Base-by-base conservation (phyloP, 2,888 invertebrate species). In the Latrodectus hesperus region DNA sequence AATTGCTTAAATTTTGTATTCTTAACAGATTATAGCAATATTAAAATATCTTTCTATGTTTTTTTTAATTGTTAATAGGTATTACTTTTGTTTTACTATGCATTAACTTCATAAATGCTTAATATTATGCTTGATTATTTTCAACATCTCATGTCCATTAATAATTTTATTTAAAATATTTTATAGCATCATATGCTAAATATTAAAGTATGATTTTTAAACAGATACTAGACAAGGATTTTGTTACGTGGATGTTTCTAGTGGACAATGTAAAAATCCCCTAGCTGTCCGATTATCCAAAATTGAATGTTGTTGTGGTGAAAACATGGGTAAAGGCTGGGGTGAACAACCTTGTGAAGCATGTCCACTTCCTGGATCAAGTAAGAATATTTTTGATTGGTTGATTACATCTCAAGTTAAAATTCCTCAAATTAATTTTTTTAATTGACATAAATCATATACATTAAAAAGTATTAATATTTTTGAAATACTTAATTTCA, bases 291-390 rank as follows among this genome's bases (percentile, higher is more conserved):
- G 94, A 90, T 93, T 96, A 70, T 96, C 96, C 1, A 95, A 96
- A 92, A 94, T 95, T 89, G 96, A 96, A 92, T 97, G 97, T 91
- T 97, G 97, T 92, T 97, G 97, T 92, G 96, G 96, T 1, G 94
- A 95, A 92, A 96, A 96, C 92, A 95, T 96, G 95, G 97, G 96
- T 6, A 94, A 96, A 91, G 97, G 96, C 11, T 93, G 92, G 97
- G 96, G 96, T 95, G 96, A 80, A 95, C 70, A 80, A 89, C 92
- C 93, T 52, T 97, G 97, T 92, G 94, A 95, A 86, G 94, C 95
- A 71, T 97, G 97, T 92, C 96, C 96, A 0, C 91, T 93, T 89
- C 92, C 92, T 86, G 94, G 94, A 90, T 94, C 94, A 91, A 93
- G 94, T 93, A 90, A 77, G 72, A 71, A 1, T 68, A 85, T 70